A percentile compares a stretch with the other conserved stretches of the same genome.
Evolutionary conservation across 2,797 vertebrate species (phyloP).

Genomic region (Stomatorhinus walkeri): DNA sequence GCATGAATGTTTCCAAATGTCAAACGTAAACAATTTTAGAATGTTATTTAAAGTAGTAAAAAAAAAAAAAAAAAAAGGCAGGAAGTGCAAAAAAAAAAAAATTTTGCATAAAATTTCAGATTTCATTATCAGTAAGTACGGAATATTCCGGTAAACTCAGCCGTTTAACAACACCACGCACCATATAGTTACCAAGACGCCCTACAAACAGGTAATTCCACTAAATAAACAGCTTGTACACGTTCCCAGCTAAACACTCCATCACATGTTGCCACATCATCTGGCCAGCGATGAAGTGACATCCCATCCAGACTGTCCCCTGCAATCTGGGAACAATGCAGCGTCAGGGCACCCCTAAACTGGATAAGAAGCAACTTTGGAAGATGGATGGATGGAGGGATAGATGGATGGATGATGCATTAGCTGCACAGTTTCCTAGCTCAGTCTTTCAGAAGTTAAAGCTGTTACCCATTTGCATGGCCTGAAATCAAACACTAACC

Average conservation of each 20-base stretch:
- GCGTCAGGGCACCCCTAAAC: background rate
- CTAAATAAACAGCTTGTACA: background rate
- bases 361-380: background rate
- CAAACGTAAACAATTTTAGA: background rate
- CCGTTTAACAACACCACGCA: background rate
- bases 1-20: background rate
- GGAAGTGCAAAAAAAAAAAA: background rate
- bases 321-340: background rate
- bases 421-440: background rate
- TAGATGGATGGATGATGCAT: background rate
- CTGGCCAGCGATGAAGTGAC: background rate
- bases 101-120: background rate
- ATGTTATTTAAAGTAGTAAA: background rate
- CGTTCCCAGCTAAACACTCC: background rate
- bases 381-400: background rate
- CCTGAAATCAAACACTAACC: background rate
- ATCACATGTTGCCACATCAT: background rate
- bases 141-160: conserved; percentile 1
- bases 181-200: background rate
- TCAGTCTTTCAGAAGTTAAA: background rate
- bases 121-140: background rate
- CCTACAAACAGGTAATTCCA: background rate
- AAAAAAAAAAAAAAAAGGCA: background rate
- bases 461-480: background rate
- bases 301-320: background rate